Percentiles rank a stretch among this genome's conserved stretches.
Evolutionary conservation across 2,888 invertebrate genomes (phyloP).

Genomic region (Drepanosiphum platanoidis): DNA sequence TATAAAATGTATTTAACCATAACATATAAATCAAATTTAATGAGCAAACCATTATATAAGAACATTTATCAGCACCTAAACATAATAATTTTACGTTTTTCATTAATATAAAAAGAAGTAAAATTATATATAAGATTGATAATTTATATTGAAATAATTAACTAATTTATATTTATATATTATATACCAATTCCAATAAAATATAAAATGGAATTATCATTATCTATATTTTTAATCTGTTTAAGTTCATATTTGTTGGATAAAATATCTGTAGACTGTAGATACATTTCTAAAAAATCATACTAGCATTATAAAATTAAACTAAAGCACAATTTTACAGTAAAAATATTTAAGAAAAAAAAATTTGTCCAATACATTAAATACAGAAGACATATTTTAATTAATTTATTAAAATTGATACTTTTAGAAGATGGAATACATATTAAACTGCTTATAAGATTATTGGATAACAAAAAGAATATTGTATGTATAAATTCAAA

Average conservation of each 20-base stretch:
- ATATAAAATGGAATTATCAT: background rate
- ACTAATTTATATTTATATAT: too few species aligned
- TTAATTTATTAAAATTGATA: constrained; percentile 3
- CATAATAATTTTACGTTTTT: background rate
- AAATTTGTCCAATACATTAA: background rate
- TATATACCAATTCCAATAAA: background rate
- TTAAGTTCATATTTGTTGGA: background rate
- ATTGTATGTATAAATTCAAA: background rate
- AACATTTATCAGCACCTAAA: too few species aligned
- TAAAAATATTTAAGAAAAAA: constrained; percentile 13
- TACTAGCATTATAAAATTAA: background rate
- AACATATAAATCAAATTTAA: background rate
- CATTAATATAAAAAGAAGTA: background rate
- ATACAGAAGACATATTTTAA: constrained; percentile 45
- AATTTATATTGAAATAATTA: too few species aligned
- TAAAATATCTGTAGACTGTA: background rate
- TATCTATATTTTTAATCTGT: background rate
- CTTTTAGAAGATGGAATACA: constrained; percentile 7
- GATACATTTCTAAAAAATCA: background rate
- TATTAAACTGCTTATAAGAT: constrained; percentile 8
- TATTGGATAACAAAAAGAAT: background rate
- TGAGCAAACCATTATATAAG: background rate
- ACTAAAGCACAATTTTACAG: constrained; percentile 2
- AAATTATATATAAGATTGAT: background rate
- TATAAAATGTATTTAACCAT: too few species aligned